These are phyloP conservation scores for Hypercompe scribonia DNA, from an alignment of 2,888 invertebrate species.

Conservation along the genomic window DNA sequence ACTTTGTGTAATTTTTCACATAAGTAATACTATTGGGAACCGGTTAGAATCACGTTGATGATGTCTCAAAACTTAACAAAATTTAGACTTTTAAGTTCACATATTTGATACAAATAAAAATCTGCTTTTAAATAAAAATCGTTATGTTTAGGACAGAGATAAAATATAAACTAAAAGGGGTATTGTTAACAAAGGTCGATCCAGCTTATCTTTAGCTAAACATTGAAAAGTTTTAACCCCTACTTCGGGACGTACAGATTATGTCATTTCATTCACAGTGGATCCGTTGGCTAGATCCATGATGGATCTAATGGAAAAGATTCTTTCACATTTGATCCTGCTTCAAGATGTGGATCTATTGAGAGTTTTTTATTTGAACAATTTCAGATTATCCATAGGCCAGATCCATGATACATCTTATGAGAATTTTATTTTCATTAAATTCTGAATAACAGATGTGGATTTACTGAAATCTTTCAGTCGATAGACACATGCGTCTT, in stretches of 20 bases:
- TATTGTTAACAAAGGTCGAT: slow-evolving; percentile 44
- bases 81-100: not conserved
- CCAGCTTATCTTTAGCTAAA: slow-evolving; percentile 54
- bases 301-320: no score
- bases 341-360: no score
- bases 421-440: no score
- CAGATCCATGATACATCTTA: no score
- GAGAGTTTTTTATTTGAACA: no score
- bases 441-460: no score
- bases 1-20: not conserved
- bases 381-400: no score
- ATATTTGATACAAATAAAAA: not conserved
- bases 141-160: not conserved
- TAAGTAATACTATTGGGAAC: no score
- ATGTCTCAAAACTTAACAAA: not conserved
- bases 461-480: no score
- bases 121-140: not conserved
- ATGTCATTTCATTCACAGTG: not conserved
- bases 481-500: no score
- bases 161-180: slow-evolving; percentile 17
- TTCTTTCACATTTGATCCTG: no score
- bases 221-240: slow-evolving; percentile 34
- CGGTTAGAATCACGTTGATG: not conserved
- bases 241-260: slow-evolving; percentile 34
- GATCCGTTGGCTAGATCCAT: no score